Base-by-base conservation (phyloP, 2,113 vertebrate species). In the Illadopsis cleaveri region DNA sequence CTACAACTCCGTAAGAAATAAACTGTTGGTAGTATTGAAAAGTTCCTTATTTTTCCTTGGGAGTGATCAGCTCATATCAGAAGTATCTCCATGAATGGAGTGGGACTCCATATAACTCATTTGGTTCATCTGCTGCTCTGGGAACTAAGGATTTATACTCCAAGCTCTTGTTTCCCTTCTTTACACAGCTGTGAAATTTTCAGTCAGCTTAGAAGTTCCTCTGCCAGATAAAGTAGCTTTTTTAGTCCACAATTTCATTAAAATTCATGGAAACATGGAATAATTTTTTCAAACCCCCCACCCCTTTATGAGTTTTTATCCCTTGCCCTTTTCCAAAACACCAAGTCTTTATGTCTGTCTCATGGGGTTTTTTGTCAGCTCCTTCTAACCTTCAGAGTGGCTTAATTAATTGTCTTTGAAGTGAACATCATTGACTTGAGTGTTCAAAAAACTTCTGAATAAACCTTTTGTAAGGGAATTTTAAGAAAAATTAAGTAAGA, bases 361-460 rank as follows among this genome's bases (percentile, higher is more conserved):
- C 69, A 28, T 20, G 12, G 51, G n/a, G 4, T 45, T 94, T 62
- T 86, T 93, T 90, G 19, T 91, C 93, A 77, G 82, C 33, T 84
- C 24, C 20, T 82, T 33, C n/a, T 91, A 24, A 44, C 35, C 79
- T 92, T 90, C 80, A 86, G 54, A 90, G 23, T 65, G 72, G 31
- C 40, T 87, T 89, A 79, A 94, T 94, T 95, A 86, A 53, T 86
- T 66, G 53, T 79, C 79, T 95, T 90, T 73, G 82, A 94, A 94
- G 61, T 76, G 37, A 54, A 72, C 35, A n/a, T 61, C 81, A 86
- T 86, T 93, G 60, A 68, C 31, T 77, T 78, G 58, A 83, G 45
- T 62, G 61, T 92, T 93, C 79, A 89, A 58, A 97, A 81, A 81
- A 15, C 38, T 85, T 86, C 73, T 79, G 50, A 54, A 44, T 35